These are phyloP conservation scores for Odontocerum albicorne DNA, from an alignment of 2,888 invertebrate species.

Conservation along the genomic window DNA sequence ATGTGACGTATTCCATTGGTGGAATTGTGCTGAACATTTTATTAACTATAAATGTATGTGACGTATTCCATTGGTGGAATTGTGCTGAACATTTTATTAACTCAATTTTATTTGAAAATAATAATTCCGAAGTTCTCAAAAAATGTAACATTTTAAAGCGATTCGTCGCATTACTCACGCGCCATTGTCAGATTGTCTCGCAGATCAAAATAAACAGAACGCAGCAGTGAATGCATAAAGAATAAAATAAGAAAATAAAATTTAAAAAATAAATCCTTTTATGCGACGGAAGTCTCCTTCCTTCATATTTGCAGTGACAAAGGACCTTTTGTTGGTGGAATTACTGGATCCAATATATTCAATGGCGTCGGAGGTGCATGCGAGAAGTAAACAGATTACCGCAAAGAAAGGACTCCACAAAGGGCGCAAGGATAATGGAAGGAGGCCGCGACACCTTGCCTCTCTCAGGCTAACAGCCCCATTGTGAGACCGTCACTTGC, in stretches of 20 bases:
- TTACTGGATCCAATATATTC: conserved; percentile 27
- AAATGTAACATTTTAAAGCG: too few species aligned
- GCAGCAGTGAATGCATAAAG: conserved; percentile 9
- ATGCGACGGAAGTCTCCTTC: conserved; percentile 23
- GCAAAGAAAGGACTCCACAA: conserved; percentile 23
- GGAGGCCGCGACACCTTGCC: conserved; percentile 31
- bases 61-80: too few species aligned
- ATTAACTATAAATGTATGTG: too few species aligned
- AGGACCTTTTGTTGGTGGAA: conserved; percentile 24
- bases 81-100: too few species aligned
- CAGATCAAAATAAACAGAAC: conserved; percentile 29
- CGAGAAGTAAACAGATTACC: conserved; percentile 34
- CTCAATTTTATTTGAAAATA: too few species aligned
- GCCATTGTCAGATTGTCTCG: conserved; percentile 16
- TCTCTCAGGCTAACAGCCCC: conserved; percentile 32
- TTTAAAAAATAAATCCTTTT: conserved; percentile 15
- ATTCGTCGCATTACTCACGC: conserved; percentile 1
- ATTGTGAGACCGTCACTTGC: conserved; percentile 31
- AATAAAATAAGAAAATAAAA: conserved; percentile 1
- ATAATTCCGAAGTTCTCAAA: too few species aligned
- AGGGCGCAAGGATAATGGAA: conserved; percentile 5
- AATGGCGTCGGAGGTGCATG: conserved; percentile 26
- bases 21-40: too few species aligned
- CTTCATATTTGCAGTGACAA: conserved; percentile 26
- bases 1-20: too few species aligned